A percentile compares a stretch with the other conserved stretches of the same genome.
Conservation (phyloP, 2,888 invertebrate genomes). For the Chironomus riparius region DNA sequence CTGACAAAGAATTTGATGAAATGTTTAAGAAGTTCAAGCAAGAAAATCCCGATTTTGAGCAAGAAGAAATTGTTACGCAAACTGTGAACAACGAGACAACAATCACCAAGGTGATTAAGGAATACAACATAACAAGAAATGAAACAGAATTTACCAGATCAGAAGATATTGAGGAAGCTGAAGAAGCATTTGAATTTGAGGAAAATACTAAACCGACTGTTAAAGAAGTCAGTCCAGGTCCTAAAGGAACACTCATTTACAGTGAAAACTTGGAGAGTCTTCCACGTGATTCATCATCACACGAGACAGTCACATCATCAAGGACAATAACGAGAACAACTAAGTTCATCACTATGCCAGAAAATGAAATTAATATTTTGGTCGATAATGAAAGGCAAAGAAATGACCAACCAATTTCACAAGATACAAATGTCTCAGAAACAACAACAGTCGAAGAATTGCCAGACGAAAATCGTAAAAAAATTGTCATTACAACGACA, state of each 20-base stretch:
- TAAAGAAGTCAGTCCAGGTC: background rate
- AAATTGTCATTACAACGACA: slow-evolving; percentile 16
- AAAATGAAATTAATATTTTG: background rate
- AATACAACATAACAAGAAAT: background rate
- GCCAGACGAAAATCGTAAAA: background rate
- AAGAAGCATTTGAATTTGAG: background rate
- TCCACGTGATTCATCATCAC: background rate
- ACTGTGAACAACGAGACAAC: slow-evolving; percentile 6
- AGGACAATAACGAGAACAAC: slow-evolving; percentile 3
- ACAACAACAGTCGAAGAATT: slow-evolving; percentile 8
- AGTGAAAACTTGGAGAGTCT: no score
- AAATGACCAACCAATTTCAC: no score
- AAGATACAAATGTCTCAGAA: background rate
- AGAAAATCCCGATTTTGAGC: slow-evolving; percentile 16
- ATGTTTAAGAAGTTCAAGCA: slow-evolving; percentile 13
- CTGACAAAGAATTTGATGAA: slow-evolving; percentile 19
- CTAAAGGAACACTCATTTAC: background rate
- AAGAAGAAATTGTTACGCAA: slow-evolving; percentile 17
- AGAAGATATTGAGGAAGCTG: background rate
- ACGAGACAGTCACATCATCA: background rate
- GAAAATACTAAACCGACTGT: background rate
- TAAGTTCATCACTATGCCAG: background rate
- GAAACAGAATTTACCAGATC: background rate
- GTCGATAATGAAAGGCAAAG: no score
- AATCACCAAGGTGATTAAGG: slow-evolving; percentile 3